Conservation (phyloP, 2,888 invertebrate genomes). For the Sericinus montela region DNA sequence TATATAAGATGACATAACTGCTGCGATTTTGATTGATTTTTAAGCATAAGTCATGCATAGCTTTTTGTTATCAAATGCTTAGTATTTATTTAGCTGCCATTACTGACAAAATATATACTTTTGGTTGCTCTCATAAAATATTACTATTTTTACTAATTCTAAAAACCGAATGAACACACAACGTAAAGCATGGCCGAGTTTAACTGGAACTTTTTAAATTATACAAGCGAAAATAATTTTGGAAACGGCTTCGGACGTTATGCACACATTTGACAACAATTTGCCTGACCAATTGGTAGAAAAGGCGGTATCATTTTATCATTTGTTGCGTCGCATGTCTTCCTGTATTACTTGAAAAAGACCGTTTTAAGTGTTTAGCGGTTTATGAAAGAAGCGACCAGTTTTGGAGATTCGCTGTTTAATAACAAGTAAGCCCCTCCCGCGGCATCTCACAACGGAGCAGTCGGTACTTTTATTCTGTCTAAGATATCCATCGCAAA, state of each 20-base stretch:
- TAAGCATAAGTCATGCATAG: too few species aligned
- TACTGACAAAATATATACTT: too few species aligned
- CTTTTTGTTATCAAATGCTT: too few species aligned
- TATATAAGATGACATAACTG: too few species aligned
- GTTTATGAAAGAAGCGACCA: conserved; percentile 21
- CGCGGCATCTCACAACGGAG: conserved; percentile 66
- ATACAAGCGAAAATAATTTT: conserved; percentile 2
- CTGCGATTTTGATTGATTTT: too few species aligned
- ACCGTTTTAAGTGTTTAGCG: conserved; percentile 32
- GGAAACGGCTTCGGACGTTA: too few species aligned
- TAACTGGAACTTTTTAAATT: background rate
- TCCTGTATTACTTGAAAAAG: conserved; percentile 4
- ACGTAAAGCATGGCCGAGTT: too few species aligned
- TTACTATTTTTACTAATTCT: too few species aligned
- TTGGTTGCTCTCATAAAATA: too few species aligned
- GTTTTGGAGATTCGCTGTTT: conserved; percentile 46
- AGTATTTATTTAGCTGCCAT: too few species aligned
- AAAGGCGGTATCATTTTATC: conserved; percentile 13
- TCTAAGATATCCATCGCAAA: conserved; percentile 73
- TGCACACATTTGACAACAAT: too few species aligned
- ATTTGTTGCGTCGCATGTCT: conserved; percentile 13
- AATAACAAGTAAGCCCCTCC: conserved; percentile 55
- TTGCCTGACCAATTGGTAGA: conserved; percentile 1
- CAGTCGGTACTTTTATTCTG: conserved; percentile 77
- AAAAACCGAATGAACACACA: too few species aligned